Evolutionary conservation across 1,140 invertebrate species (phyloP), one percentile per base, ranked within the genome.

Genomic region (Lysiphlebus fabarum): DNA sequence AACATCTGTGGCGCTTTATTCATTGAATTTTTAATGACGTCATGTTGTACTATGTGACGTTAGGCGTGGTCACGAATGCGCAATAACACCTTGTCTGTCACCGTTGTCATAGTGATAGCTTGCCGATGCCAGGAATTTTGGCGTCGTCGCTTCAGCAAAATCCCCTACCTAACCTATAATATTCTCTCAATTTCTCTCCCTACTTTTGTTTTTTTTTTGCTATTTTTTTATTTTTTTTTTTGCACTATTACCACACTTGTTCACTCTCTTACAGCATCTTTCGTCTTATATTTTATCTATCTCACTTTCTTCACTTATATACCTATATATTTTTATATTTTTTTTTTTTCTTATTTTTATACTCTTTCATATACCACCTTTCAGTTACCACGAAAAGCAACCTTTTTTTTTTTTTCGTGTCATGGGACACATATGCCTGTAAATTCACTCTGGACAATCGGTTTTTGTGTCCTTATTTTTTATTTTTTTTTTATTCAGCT

Each of bases 61-160:
- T n/a, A 77, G 76, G 76, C 74, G 76, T 78, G 74, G 76, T 77
- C 74, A 76, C 71, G 74, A 74, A 76, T 76, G 76, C 74, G 75
- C 74, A 74, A 74, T 70, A 76, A 74, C 76, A 77, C 76, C 75
- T 77, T 67, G 72, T 62, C 67, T 74, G 72, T 75, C 75, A 75
- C 72, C 73, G 76, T 78, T 76, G 76, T 78, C 76, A 78, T 77
- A 77, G 76, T 75, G 75, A 78, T 74, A 75, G 74, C 68, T 73
- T 62, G 62, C 17, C 62, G 67, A 70, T 69, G 55, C 56, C 58
- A 50, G 60, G 56, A 58, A 49, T 55, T 44, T 40, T 47, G 42
- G 37, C 56, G 26, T 57, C 53, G 58, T 49, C 38, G 45, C 61
- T 54, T 58, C 66, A 67, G 63, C 65, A 65, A 68, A 64, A 67